These are phyloP conservation scores for Ridgeia piscesae DNA, from an alignment of 1,140 invertebrate genomes.

Conservation along the genomic window DNA sequence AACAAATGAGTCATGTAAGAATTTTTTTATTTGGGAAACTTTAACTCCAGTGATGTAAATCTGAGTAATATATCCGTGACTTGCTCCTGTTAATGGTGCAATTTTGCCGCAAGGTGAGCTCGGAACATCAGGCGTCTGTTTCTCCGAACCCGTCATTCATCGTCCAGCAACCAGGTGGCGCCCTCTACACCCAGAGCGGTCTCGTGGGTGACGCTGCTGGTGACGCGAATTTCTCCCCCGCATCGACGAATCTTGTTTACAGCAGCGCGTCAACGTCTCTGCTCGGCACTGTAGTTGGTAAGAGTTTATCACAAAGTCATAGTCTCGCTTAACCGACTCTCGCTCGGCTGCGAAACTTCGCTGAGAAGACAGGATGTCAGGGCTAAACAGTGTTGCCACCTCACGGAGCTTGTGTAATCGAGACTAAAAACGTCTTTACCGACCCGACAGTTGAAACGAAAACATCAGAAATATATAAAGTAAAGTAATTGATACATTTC, in stretches of 20 bases:
- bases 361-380: too few species aligned
- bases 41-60: too few species aligned
- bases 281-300: neutral
- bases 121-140: constrained; percentile 21
- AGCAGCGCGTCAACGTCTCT: constrained; percentile 19
- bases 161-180: constrained; percentile 31
- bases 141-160: constrained; percentile 23
- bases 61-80: too few species aligned
- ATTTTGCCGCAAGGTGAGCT: constrained; percentile 24
- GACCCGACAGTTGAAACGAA: neutral
- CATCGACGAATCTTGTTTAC: constrained; percentile 24
- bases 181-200: constrained; percentile 11
- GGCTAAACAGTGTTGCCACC: too few species aligned
- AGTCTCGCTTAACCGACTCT: too few species aligned
- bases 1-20: too few species aligned
- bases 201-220: constrained; percentile 36
- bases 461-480: too few species aligned
- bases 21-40: too few species aligned
- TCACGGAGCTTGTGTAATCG: too few species aligned
- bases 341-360: too few species aligned
- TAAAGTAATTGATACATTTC: too few species aligned
- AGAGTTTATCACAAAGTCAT: neutral
- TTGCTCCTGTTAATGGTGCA: neutral
- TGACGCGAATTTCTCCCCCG: constrained; percentile 13
- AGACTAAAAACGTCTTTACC: too few species aligned